Conservation (phyloP, 2,888 invertebrate genomes). For the Tuberolachnus salignus region DNA sequence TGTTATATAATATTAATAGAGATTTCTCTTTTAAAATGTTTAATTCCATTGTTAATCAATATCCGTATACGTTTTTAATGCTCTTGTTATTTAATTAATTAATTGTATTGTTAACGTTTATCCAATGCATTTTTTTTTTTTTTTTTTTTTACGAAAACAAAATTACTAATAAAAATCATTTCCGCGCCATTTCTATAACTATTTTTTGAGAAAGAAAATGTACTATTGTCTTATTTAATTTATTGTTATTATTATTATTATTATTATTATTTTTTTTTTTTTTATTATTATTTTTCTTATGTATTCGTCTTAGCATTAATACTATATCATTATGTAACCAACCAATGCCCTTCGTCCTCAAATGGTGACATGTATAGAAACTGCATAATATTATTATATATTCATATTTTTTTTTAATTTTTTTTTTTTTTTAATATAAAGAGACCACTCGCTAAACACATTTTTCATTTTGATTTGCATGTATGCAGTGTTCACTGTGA, state of each 20-base stretch:
- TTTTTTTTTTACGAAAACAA: background rate
- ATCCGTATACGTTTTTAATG: background rate
- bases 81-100: conserved; percentile 8
- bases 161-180: background rate
- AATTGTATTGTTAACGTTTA: conserved; percentile 14
- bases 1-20: conserved; percentile 2
- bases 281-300: conserved; percentile 20
- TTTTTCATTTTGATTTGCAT: conserved; percentile 37
- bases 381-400: background rate
- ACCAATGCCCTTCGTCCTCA: conserved; percentile 19
- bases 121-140: conserved; percentile 1
- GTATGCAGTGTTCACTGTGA: conserved; percentile 54
- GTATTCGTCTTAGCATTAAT: conserved; percentile 33
- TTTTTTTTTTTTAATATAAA: conserved; percentile 5
- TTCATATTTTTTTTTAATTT: background rate
- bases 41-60: background rate
- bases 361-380: conserved; percentile 30
- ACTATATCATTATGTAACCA: conserved; percentile 22
- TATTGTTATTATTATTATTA: conserved; percentile 16
- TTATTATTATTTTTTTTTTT: conserved; percentile 20
- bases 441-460: conserved; percentile 33
- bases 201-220: conserved; percentile 33
- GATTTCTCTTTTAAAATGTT: background rate
- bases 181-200: conserved; percentile 14
- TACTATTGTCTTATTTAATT: conserved; percentile 17